phyloP scores from a whole-genome alignment of 2,113 vertebrate genomes.

The Deroptyus accipitrinus region DNA sequence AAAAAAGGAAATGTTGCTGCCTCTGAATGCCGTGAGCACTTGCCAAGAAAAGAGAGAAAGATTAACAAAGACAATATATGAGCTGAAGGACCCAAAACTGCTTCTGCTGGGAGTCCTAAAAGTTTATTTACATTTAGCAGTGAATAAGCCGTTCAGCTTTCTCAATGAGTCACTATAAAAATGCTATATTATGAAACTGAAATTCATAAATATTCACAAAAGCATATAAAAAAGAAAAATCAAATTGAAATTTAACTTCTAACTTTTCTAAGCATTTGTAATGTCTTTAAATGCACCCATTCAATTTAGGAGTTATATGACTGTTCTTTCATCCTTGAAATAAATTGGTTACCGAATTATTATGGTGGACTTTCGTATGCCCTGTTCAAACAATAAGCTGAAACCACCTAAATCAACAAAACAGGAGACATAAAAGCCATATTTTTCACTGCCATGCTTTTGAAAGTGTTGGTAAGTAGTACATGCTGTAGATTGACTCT shows the following conservation, averaged over 20 bases:
- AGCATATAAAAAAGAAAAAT: neutral
- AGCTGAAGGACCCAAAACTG: neutral
- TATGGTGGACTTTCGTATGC: neutral
- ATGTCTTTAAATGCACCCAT: neutral
- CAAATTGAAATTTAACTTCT: neutral
- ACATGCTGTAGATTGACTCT: neutral
- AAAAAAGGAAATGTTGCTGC: neutral
- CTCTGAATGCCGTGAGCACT: neutral
- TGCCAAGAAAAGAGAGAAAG: neutral
- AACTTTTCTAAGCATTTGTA: neutral
- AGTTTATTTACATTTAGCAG: fast-evolving
- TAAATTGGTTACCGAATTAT: neutral
- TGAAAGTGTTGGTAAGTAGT: neutral
- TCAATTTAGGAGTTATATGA: neutral
- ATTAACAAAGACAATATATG: neutral
- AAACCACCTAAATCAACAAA: neutral
- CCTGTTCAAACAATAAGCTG: neutral
- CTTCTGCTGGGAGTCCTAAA: neutral
- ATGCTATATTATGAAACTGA: neutral
- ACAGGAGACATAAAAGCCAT: neutral
- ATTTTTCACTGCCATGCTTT: neutral
- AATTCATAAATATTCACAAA: neutral
- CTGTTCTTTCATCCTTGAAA: neutral
- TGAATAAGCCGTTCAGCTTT: neutral
- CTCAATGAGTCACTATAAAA: neutral